phyloP scores from a whole-genome alignment of 2,113 vertebrate genomes.

The Corydoras maculifer region DNA sequence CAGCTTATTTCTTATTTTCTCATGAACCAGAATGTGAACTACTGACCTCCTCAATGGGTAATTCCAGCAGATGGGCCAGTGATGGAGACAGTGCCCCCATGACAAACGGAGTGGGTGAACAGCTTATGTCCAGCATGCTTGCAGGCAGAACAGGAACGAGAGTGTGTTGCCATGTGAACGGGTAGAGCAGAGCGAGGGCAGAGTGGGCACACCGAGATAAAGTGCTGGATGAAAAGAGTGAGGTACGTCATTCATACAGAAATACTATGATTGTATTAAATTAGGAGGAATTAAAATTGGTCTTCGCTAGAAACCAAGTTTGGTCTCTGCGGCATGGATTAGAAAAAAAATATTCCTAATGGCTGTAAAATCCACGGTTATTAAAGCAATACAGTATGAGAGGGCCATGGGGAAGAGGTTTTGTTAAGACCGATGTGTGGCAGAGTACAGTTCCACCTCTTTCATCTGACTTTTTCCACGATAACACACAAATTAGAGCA shows the following conservation, averaged over 20 bases:
- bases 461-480: too few relatives aligned
- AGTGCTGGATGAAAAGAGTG: conserved; percentile 62
- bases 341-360: too few relatives aligned
- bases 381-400: too few relatives aligned
- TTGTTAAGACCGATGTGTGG: too few relatives aligned
- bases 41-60: conserved; percentile 91
- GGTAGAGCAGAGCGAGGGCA: conserved; percentile 85
- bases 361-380: too few relatives aligned
- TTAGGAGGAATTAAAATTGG: too few relatives aligned
- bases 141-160: conserved; percentile 89
- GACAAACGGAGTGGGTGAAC: conserved; percentile 93
- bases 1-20: background rate
- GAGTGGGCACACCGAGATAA: conserved; percentile 90
- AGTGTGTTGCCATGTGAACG: conserved; percentile 98
- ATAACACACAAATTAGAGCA: too few relatives aligned
- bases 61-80: conserved; percentile 80
- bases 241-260: background rate
- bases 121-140: conserved; percentile 95
- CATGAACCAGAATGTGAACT: background rate
- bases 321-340: too few relatives aligned
- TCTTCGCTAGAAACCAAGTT: too few relatives aligned
- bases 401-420: too few relatives aligned
- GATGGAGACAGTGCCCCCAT: conserved; percentile 87
- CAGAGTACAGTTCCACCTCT: too few relatives aligned
- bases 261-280: too few relatives aligned